Conservation (phyloP, 2,888 invertebrate species). For the Pinctada fucata region DNA sequence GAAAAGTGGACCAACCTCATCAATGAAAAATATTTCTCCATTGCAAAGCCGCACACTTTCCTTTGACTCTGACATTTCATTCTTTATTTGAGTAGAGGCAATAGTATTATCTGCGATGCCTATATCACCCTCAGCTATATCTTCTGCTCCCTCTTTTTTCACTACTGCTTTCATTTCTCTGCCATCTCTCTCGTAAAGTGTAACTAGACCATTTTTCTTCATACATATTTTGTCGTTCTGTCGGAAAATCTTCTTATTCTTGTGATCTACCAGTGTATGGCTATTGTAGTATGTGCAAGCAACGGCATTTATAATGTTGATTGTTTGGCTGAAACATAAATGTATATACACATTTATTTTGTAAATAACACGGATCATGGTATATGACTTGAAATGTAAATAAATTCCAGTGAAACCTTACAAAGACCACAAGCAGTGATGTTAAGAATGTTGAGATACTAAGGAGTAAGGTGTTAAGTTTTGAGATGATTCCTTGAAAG, state of each 20-base stretch:
- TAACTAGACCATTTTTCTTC: conserved; percentile 63
- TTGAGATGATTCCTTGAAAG: no score
- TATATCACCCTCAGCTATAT: conserved; percentile 10
- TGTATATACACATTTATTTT: background rate
- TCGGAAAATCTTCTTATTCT: conserved; percentile 52
- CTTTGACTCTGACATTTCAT: conserved; percentile 21
- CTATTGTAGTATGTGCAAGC: conserved; percentile 66
- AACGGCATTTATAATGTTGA: conserved; percentile 60
- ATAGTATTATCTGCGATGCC: background rate
- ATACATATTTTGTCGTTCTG: conserved; percentile 70
- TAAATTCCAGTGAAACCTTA: no score
- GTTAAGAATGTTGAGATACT: no score
- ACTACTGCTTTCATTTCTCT: background rate
- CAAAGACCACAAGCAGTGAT: no score
- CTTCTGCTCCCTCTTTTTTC: conserved; percentile 22
- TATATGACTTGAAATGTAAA: no score
- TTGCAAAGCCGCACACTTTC: conserved; percentile 57
- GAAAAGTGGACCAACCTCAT: conserved; percentile 47
- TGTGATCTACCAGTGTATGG: conserved; percentile 49
- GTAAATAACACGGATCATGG: no score
- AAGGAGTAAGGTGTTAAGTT: no score
- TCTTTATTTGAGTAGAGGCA: background rate
- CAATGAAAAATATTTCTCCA: conserved; percentile 67
- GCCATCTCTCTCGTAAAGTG: conserved; percentile 37
- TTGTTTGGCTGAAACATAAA: background rate